phyloP scores from a whole-genome alignment of 2,797 vertebrate genomes.

The Bovichtus diacanthus region DNA sequence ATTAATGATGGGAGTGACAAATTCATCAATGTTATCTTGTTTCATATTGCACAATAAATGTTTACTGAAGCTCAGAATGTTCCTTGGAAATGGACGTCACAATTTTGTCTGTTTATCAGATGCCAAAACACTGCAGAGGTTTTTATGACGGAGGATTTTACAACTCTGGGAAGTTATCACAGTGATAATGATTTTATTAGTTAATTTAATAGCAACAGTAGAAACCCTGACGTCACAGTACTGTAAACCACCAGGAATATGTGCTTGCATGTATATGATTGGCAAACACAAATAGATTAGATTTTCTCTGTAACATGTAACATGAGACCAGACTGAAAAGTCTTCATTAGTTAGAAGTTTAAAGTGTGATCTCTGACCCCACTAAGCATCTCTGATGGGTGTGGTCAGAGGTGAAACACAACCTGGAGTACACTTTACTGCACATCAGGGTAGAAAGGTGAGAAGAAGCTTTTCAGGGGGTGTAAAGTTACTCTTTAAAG shows the following conservation, averaged over 20 bases:
- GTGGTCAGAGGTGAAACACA: background rate
- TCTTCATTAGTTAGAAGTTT: background rate
- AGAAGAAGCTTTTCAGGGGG: background rate
- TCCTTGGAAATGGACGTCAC: background rate
- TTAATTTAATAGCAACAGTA: background rate
- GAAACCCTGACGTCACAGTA: background rate
- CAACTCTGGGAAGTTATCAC: background rate
- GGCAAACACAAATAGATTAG: background rate
- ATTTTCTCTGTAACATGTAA: background rate
- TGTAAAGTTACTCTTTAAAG: background rate
- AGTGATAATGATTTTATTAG: background rate
- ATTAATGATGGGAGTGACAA: background rate
- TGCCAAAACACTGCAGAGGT: background rate
- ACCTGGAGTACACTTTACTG: background rate
- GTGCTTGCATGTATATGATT: background rate
- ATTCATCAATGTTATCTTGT: background rate
- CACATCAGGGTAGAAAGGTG: background rate
- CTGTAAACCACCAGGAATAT: background rate
- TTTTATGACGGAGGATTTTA: slow-evolving; percentile 3
- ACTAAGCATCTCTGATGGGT: background rate
- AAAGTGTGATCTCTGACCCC: background rate
- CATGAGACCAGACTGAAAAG: background rate
- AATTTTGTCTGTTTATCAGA: background rate
- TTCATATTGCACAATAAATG: background rate
- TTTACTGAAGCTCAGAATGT: background rate